phyloP scores from a whole-genome alignment of 2,797 vertebrate species.

The Mallotus villosus region DNA sequence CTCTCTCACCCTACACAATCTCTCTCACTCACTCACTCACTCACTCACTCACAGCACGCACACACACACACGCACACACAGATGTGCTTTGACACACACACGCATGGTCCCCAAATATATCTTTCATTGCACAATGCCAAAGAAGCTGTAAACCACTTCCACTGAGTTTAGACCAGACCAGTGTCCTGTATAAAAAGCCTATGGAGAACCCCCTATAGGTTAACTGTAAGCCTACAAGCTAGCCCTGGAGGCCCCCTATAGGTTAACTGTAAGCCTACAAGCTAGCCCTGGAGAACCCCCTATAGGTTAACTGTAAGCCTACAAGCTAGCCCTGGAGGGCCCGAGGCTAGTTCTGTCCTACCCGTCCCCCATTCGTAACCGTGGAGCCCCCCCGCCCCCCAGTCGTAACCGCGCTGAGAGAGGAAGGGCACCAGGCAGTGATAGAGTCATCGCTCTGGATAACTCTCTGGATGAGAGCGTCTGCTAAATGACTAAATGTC shows the following conservation, averaged over 20 bases:
- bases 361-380: no score
- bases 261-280: conserved; percentile 12
- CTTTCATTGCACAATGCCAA: conserved; percentile 41
- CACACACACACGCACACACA: conserved; percentile 7
- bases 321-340: neutral
- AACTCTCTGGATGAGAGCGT: no score
- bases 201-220: conserved; percentile 27
- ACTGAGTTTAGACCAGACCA: conserved; percentile 7
- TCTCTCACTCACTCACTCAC: neutral
- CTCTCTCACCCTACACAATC: neutral
- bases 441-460: no score
- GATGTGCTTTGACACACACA: conserved; percentile 30
- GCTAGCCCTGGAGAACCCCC: no score
- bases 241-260: conserved; percentile 24
- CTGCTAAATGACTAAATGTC: no score
- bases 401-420: neutral
- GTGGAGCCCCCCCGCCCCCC: no score
- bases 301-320: neutral
- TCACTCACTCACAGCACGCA: conserved; percentile 4
- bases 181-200: conserved; percentile 33
- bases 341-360: no score
- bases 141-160: conserved; percentile 16
- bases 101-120: conserved; percentile 19
- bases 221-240: no score
- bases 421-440: conserved; percentile 54